Percentiles rank a stretch among this genome's conserved stretches.
phyloP scores from a whole-genome alignment of 2,888 invertebrate species.

The Cerastoderma edule region DNA sequence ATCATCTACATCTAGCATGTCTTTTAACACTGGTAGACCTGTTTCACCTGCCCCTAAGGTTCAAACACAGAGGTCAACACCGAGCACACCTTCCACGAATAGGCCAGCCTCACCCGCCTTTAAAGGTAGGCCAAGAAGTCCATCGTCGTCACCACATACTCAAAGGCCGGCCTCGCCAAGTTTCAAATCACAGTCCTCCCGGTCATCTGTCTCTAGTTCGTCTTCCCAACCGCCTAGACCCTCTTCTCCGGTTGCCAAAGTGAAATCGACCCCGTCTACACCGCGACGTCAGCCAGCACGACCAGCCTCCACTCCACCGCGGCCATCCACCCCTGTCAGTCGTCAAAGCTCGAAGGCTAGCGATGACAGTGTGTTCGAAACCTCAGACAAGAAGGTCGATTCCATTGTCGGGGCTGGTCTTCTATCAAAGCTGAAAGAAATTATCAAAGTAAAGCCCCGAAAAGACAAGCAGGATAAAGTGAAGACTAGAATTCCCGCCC shows the following conservation, averaged over 20 bases:
- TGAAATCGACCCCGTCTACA: constrained; percentile 24
- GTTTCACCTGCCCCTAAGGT: constrained; percentile 17
- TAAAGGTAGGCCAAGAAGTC: background rate
- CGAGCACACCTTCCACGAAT: constrained; percentile 26
- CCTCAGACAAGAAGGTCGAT: constrained; percentile 28
- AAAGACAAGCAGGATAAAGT: constrained; percentile 67
- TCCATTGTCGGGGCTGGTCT: constrained; percentile 51
- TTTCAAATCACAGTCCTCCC: constrained; percentile 9
- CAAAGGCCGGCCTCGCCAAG: background rate
- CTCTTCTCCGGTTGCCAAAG: constrained; percentile 27
- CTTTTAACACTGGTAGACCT: constrained; percentile 6
- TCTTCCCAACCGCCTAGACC: constrained; percentile 32
- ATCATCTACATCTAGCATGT: constrained; percentile 4
- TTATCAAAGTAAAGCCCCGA: constrained; percentile 72
- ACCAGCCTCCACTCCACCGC: constrained; percentile 55
- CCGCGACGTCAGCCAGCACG: constrained; percentile 32
- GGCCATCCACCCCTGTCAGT: constrained; percentile 55
- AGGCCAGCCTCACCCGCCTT: constrained; percentile 25
- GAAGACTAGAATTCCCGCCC: constrained; percentile 72
- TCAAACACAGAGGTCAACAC: constrained; percentile 22
- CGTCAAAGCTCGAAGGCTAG: constrained; percentile 38
- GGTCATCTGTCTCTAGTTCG: constrained; percentile 1
- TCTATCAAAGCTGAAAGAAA: constrained; percentile 74
- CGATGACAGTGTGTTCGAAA: constrained; percentile 46
- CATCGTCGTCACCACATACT: background rate